Evolutionary conservation across 2,797 vertebrate genomes (phyloP).

Genomic region (Sebastiscus albofasciatus): DNA sequence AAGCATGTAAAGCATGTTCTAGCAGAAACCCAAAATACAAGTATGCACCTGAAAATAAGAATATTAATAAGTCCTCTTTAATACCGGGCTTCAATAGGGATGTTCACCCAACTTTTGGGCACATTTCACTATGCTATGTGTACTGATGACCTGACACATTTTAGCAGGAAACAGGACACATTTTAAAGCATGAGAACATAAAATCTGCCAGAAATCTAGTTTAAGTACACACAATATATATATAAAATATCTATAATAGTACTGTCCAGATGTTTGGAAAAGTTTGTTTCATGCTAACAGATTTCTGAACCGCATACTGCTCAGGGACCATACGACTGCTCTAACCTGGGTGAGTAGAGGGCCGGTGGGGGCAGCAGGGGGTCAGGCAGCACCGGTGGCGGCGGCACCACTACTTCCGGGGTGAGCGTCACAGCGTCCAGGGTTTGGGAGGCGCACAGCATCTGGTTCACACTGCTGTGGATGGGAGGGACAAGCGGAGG

Average conservation of each 20-base stretch:
- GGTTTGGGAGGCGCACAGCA: constrained; percentile 84
- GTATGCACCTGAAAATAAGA: too few species aligned
- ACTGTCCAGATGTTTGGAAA: too few species aligned
- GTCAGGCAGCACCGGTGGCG: constrained; percentile 63
- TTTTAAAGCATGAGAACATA: not conserved
- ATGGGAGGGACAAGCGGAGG: constrained; percentile 17
- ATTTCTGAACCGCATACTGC: too few species aligned
- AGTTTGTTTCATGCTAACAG: too few species aligned
- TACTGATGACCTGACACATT: not conserved
- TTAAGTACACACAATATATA: not conserved
- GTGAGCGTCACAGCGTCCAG: constrained; percentile 83
- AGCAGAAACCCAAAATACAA: too few species aligned
- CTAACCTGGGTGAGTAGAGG: constrained; percentile 82
- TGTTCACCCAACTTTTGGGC: too few species aligned
- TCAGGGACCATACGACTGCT: not conserved
- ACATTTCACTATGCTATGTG: not conserved
- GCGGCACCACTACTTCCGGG: constrained; percentile 76
- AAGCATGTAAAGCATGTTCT: too few species aligned
- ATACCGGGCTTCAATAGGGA: not conserved
- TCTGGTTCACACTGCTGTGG: constrained; percentile 80
- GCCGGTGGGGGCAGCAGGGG: constrained; percentile 65
- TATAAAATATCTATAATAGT: not conserved
- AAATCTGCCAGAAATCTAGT: not conserved
- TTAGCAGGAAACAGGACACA: not conserved
- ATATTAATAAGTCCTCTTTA: not conserved